These are phyloP conservation scores for Saccostrea cuccullata DNA, from an alignment of 1,140 invertebrate species.

Conservation along the genomic window DNA sequence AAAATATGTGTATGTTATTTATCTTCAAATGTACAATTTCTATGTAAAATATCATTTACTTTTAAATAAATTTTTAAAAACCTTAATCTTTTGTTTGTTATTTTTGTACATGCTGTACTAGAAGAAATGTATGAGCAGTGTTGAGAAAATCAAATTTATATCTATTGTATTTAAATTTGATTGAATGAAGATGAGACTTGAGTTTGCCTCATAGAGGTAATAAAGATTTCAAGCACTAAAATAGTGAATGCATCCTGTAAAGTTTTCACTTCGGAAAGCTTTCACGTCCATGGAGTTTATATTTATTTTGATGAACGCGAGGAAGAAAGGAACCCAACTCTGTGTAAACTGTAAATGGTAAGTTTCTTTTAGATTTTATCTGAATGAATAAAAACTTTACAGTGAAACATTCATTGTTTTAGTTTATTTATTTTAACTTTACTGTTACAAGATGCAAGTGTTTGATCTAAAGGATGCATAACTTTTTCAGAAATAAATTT, in stretches of 20 bases:
- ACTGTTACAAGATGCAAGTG: too few species aligned
- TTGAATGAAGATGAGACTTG: not conserved
- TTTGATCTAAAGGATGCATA: too few species aligned
- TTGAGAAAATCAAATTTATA: not conserved
- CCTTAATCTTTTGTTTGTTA: not conserved
- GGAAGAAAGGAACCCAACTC: not conserved
- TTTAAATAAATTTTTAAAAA: not conserved
- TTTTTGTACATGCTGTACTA: not conserved
- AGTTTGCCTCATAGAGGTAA: not conserved
- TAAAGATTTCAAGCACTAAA: not conserved
- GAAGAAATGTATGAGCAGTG: not conserved
- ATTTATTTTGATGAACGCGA: not conserved
- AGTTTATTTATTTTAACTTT: not conserved
- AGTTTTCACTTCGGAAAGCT: constrained; percentile 27
- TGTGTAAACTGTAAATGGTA: not conserved
- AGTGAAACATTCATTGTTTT: constrained; percentile 33
- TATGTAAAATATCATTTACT: not conserved
- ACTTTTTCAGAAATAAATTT: not conserved
- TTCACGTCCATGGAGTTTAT: not conserved
- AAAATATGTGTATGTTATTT: not conserved
- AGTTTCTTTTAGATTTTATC: constrained; percentile 9
- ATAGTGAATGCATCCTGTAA: constrained; percentile 30
- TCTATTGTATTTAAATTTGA: not conserved
- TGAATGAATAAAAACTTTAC: constrained; percentile 32
- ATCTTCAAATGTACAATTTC: not conserved